Percentiles rank a stretch among this genome's conserved stretches.
Evolutionary conservation across 1,140 invertebrate species (phyloP).

Genomic region (Vanessa tameamea): DNA sequence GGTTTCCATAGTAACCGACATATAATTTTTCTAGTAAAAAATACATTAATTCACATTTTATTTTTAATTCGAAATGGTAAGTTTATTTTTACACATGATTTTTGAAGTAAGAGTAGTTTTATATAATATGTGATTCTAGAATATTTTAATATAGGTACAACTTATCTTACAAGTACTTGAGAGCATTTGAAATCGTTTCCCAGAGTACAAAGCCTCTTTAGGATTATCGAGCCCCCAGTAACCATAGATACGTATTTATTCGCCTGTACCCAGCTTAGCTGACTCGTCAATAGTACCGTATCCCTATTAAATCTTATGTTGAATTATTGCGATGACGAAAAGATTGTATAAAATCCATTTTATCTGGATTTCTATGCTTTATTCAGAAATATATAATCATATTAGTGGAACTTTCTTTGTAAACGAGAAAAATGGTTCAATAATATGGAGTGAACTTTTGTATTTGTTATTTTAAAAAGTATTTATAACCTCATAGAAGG

Average conservation of each 20-base stretch:
- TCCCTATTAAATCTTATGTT: slow-evolving; percentile 66
- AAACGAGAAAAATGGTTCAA: not conserved
- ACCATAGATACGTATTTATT: slow-evolving; percentile 71
- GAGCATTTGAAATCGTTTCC: slow-evolving; percentile 65
- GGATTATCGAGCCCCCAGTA: slow-evolving; percentile 73
- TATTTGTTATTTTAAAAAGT: too few relatives aligned
- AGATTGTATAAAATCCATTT: slow-evolving; percentile 40
- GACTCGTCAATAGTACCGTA: slow-evolving; percentile 69
- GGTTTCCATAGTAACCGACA: too few relatives aligned
- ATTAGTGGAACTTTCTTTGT: slow-evolving; percentile 23
- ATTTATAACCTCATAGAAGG: too few relatives aligned
- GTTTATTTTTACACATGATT: too few relatives aligned
- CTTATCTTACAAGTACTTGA: slow-evolving; percentile 45
- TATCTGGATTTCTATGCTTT: slow-evolving; percentile 20
- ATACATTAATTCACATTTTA: too few relatives aligned
- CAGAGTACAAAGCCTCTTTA: slow-evolving; percentile 74
- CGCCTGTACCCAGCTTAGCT: slow-evolving; percentile 63
- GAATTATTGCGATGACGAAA: slow-evolving; percentile 53
- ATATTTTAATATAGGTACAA: slow-evolving; percentile 8
- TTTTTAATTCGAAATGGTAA: too few relatives aligned
- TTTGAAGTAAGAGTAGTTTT: not conserved
- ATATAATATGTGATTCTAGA: not conserved
- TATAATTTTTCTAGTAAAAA: too few relatives aligned
- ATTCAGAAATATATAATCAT: slow-evolving; percentile 27
- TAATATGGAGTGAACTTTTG: not conserved